These are phyloP conservation scores for Alligator sinensis DNA, from an alignment of 2,113 vertebrate species.

Conservation along the genomic window DNA sequence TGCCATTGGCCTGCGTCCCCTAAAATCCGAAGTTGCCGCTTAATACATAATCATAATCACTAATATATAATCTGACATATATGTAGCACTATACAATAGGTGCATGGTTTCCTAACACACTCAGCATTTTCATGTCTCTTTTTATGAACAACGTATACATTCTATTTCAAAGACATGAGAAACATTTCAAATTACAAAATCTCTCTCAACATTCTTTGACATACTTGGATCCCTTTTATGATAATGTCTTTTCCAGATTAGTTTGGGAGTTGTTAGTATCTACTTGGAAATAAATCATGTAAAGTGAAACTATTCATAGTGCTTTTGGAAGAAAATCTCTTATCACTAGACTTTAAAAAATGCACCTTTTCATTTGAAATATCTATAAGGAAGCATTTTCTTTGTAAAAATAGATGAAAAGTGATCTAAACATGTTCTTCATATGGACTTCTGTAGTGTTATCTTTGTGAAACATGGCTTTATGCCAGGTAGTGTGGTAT, in stretches of 20 bases:
- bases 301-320: constrained; percentile 25
- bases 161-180: constrained; percentile 26
- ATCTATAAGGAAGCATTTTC: constrained; percentile 31
- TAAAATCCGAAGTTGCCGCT: too few species aligned
- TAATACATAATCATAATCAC: not conserved
- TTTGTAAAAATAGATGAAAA: constrained; percentile 37
- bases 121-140: constrained; percentile 40
- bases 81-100: not conserved
- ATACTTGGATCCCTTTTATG: constrained; percentile 33
- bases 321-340: constrained; percentile 33
- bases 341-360: constrained; percentile 16
- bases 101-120: constrained; percentile 3
- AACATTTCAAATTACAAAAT: not conserved
- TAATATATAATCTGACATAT: not conserved
- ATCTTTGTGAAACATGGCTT: constrained; percentile 16
- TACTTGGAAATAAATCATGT: constrained; percentile 38
- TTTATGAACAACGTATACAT: constrained; percentile 5
- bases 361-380: constrained; percentile 11
- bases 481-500: not conserved
- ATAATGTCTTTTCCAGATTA: constrained; percentile 4
- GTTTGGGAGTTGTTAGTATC: constrained; percentile 28
- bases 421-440: constrained; percentile 21
- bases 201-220: constrained; percentile 45
- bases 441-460: constrained; percentile 11
- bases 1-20: too few species aligned